These are phyloP conservation scores for Pollimyrus isidori DNA, from an alignment of 2,113 vertebrate species.

Conservation along the genomic window DNA sequence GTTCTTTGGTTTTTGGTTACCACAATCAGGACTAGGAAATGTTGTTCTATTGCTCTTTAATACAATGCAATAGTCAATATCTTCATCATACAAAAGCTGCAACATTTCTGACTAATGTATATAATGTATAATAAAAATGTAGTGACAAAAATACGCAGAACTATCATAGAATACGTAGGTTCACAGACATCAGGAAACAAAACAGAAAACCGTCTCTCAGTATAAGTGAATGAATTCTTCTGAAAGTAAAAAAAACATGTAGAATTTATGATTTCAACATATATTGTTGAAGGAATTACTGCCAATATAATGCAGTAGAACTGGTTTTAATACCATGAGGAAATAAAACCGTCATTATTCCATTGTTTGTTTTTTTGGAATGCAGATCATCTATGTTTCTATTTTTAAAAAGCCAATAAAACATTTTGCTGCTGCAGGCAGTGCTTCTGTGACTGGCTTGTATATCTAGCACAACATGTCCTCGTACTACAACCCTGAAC, in stretches of 20 bases:
- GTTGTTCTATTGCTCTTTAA: background rate
- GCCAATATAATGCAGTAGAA: background rate
- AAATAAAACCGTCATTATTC: background rate
- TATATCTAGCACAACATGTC: background rate
- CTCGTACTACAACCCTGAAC: background rate
- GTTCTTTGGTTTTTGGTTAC: background rate
- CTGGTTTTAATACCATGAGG: background rate
- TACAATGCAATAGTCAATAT: background rate
- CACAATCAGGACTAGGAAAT: background rate
- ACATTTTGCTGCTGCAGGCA: background rate
- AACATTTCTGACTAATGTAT: background rate
- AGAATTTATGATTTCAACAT: background rate
- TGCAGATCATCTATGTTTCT: background rate
- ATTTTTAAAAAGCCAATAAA: constrained; percentile 4
- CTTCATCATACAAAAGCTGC: background rate
- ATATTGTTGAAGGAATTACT: background rate
- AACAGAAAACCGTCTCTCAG: background rate
- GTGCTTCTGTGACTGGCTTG: background rate
- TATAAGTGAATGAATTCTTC: background rate
- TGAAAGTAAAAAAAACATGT: background rate
- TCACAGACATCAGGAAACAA: background rate
- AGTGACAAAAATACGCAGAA: background rate
- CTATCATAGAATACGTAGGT: background rate
- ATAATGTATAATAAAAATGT: background rate
- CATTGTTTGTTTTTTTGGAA: background rate